These are phyloP conservation scores for Boloria selene DNA, from an alignment of 2,888 invertebrate species.

Conservation along the genomic window DNA sequence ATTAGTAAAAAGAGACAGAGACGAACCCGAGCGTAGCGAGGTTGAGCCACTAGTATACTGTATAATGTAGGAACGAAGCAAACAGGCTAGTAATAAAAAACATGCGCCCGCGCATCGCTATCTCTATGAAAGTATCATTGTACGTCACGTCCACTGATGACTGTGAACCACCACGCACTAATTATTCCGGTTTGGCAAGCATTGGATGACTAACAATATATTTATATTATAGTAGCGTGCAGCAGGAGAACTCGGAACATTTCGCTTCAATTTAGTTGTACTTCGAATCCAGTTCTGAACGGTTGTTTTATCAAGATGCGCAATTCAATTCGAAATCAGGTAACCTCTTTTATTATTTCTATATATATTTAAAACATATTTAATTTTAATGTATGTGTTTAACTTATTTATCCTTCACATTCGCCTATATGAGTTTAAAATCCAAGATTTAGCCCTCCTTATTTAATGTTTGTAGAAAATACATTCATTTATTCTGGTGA, in stretches of 20 bases:
- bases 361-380: neutral
- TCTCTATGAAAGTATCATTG: neutral
- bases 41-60: no score
- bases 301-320: conserved; percentile 52
- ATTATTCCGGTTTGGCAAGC: conserved; percentile 22
- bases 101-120: conserved; percentile 28
- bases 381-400: no score
- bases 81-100: conserved; percentile 12
- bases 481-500: neutral
- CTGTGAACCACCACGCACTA: conserved; percentile 9
- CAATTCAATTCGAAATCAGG: conserved; percentile 59
- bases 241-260: no score
- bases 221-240: conserved; percentile 24
- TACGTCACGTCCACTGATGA: conserved; percentile 27
- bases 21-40: no score
- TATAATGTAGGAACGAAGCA: no score
- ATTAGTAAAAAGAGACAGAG: no score
- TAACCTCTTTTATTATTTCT: conserved; percentile 40
- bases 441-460: no score
- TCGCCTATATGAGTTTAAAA: no score
- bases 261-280: conserved; percentile 50
- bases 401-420: no score
- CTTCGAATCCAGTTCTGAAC: conserved; percentile 46
- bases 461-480: neutral
- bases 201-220: conserved; percentile 27